These are phyloP conservation scores for Disparrhopalites patrizii DNA, from an alignment of 2,888 invertebrate genomes.

Conservation along the genomic window DNA sequence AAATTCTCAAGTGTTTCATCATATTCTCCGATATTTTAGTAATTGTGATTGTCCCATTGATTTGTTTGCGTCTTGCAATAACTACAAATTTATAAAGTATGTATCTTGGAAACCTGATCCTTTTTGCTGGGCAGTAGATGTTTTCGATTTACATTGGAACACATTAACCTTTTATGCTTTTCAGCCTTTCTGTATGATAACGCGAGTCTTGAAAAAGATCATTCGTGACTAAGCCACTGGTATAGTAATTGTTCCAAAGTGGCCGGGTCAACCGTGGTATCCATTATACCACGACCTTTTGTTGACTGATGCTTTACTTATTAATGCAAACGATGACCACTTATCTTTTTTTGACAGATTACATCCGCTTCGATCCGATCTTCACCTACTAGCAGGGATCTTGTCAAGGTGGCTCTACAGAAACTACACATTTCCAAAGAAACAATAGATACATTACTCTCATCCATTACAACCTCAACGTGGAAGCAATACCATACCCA, in stretches of 20 bases:
- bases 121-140: not conserved
- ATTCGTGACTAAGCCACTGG: not conserved
- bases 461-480: not conserved
- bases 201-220: not conserved
- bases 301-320: not conserved
- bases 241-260: not conserved
- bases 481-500: conserved; percentile 16
- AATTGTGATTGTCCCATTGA: not conserved
- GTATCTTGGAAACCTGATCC: conserved; percentile 13
- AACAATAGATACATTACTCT: not conserved
- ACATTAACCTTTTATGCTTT: not conserved
- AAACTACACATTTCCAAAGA: not conserved
- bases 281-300: not conserved
- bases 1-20: not conserved
- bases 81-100: not conserved
- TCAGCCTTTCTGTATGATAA: not conserved
- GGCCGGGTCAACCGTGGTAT: not conserved
- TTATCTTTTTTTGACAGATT: not conserved
- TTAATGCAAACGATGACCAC: not conserved
- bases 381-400: not conserved
- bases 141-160: not conserved
- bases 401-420: not conserved
- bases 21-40: not conserved
- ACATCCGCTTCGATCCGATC: not conserved
- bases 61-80: not conserved